A percentile compares a stretch with the other conserved stretches of the same genome.
Evolutionary conservation across 2,888 invertebrate genomes (phyloP).

Genomic region (Eulithis prunata): DNA sequence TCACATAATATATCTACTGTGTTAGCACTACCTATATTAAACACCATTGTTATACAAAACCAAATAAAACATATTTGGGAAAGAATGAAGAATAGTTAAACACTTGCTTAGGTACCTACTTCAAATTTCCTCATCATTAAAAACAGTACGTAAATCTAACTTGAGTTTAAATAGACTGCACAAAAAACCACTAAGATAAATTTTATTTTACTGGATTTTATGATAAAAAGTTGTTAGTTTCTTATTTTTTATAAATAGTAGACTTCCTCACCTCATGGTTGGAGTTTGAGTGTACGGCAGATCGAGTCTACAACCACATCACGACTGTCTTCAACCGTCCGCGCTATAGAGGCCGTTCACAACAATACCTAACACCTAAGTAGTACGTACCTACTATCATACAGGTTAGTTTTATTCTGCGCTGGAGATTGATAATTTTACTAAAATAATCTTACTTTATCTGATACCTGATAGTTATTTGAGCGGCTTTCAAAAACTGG

Average conservation of each 20-base stretch:
- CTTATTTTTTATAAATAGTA: background rate
- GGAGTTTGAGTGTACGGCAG: constrained; percentile 4
- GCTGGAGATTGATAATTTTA: constrained; percentile 1
- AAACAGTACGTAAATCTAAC: too few relatives aligned
- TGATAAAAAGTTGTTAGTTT: background rate
- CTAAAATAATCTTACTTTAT: background rate
- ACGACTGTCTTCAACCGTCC: constrained; percentile 14
- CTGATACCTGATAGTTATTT: background rate
- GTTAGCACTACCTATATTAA: too few relatives aligned
- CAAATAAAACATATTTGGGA: too few relatives aligned
- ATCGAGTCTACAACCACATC: constrained; percentile 17
- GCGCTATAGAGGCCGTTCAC: constrained; percentile 21
- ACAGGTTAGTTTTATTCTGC: background rate
- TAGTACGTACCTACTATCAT: constrained; percentile 1
- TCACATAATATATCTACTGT: too few relatives aligned
- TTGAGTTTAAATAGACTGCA: too few relatives aligned
- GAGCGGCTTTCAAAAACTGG: background rate
- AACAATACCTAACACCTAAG: constrained; percentile 1
- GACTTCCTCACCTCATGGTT: constrained; percentile 21
- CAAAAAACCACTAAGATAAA: too few relatives aligned
- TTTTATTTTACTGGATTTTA: background rate
- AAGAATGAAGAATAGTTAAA: too few relatives aligned
- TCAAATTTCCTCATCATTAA: too few relatives aligned
- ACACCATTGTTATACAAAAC: too few relatives aligned
- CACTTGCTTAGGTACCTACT: too few relatives aligned